Evolutionary conservation across 2,888 invertebrate species (phyloP).

Genomic region (Stenurella melanura): DNA sequence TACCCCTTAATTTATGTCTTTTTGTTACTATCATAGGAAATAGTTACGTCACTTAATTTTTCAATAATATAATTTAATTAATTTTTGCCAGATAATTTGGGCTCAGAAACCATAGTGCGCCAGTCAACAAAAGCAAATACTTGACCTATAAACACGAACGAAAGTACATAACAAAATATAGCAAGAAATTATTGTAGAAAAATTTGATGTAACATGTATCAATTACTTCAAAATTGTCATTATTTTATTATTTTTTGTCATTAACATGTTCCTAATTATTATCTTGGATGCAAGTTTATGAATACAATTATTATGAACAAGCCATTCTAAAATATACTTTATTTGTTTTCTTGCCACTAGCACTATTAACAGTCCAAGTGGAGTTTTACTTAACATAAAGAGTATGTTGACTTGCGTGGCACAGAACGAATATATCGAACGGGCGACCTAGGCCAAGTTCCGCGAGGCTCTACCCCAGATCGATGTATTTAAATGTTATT

Average conservation of each 20-base stretch:
- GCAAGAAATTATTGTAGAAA: too few species aligned
- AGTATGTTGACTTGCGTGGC: constrained; percentile 36
- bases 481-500: constrained; percentile 65
- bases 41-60: too few species aligned
- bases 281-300: not conserved
- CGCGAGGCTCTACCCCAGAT: constrained; percentile 58
- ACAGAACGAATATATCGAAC: constrained; percentile 47
- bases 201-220: too few species aligned
- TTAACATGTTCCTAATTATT: not conserved
- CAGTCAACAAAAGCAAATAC: too few species aligned
- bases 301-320: not conserved
- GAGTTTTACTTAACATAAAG: constrained; percentile 32
- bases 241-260: not conserved
- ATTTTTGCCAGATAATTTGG: too few species aligned
- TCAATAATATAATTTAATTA: too few species aligned
- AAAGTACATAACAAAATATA: too few species aligned
- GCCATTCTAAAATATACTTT: not conserved
- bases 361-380: constrained; percentile 11
- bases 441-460: constrained; percentile 63
- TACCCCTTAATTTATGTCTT: too few species aligned
- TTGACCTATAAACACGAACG: too few species aligned
- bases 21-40: too few species aligned
- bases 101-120: too few species aligned
- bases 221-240: too few species aligned
- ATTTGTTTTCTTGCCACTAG: not conserved